A percentile compares a stretch with the other conserved stretches of the same genome.
Evolutionary conservation across 1,140 invertebrate genomes (phyloP).

Genomic region (Neodiprion virginianus): DNA sequence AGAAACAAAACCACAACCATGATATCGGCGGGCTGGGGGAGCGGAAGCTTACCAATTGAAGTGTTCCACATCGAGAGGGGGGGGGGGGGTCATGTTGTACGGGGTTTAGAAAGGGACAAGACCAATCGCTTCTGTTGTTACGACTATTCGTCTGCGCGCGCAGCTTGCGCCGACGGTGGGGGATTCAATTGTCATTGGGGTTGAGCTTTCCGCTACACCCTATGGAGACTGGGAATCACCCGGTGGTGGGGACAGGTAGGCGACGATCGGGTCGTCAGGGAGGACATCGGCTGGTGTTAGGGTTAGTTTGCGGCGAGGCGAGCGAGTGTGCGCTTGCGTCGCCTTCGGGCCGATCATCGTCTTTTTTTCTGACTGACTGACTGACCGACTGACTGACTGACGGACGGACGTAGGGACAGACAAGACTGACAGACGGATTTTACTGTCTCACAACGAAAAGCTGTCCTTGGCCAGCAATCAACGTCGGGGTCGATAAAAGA

Average conservation of each 20-base stretch:
- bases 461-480: too few relatives aligned
- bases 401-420: too few relatives aligned
- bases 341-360: slow-evolving; percentile 33
- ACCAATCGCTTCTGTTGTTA: slow-evolving; percentile 8
- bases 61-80: too few relatives aligned
- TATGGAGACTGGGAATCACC: not conserved
- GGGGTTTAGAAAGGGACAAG: not conserved
- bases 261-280: slow-evolving; percentile 21
- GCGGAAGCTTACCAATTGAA: too few relatives aligned
- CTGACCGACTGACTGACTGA: too few relatives aligned
- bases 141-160: not conserved
- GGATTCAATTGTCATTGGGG: not conserved
- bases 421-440: too few relatives aligned
- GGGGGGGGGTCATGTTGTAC: too few relatives aligned
- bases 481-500: too few relatives aligned
- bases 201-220: slow-evolving; percentile 12
- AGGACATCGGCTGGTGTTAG: slow-evolving; percentile 21
- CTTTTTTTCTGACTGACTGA: too few relatives aligned
- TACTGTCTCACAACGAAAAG: too few relatives aligned
- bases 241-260: slow-evolving; percentile 9
- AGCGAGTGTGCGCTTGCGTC: slow-evolving; percentile 55
- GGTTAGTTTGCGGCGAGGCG: slow-evolving; percentile 52
- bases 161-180: slow-evolving; percentile 8
- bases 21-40: too few relatives aligned
- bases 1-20: too few relatives aligned